These are phyloP conservation scores for Trissonchulus latispiculum DNA, from an alignment of 2,888 invertebrate genomes.

Conservation along the genomic window DNA sequence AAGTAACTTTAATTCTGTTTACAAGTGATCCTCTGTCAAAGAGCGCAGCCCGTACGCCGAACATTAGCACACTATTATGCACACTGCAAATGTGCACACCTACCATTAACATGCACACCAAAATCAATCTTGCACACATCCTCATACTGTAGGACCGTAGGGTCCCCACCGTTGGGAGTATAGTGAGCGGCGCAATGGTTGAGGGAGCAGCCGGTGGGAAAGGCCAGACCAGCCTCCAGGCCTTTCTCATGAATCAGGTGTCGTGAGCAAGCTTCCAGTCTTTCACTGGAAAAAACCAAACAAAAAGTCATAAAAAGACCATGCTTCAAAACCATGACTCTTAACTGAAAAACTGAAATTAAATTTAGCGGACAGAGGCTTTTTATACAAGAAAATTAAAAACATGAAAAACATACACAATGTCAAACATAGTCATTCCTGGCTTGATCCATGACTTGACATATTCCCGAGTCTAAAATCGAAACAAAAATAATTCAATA, in stretches of 20 bases:
- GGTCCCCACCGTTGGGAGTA: constrained; percentile 95
- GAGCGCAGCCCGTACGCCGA: no score
- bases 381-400: constrained; percentile 21
- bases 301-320: constrained; percentile 1
- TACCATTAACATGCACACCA: constrained; percentile 91
- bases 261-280: constrained; percentile 80
- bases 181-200: constrained; percentile 99
- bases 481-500: constrained; percentile 22
- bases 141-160: constrained; percentile 81
- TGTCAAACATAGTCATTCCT: constrained; percentile 97
- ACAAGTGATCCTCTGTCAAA: no score
- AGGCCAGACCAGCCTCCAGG: constrained; percentile 69
- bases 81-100: no score
- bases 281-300: constrained; percentile 54
- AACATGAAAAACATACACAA: constrained; percentile 54
- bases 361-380: neutral
- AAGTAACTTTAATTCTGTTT: no score
- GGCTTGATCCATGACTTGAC: constrained; percentile 91
- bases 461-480: constrained; percentile 66
- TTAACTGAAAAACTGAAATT: constrained; percentile 13
- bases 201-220: constrained; percentile 95
- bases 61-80: no score
- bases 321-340: constrained; percentile 1
- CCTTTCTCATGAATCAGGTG: constrained; percentile 87
- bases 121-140: constrained; percentile 99